Base-by-base conservation (phyloP, 2,888 invertebrate genomes). In the Chalcis sispes region DNA sequence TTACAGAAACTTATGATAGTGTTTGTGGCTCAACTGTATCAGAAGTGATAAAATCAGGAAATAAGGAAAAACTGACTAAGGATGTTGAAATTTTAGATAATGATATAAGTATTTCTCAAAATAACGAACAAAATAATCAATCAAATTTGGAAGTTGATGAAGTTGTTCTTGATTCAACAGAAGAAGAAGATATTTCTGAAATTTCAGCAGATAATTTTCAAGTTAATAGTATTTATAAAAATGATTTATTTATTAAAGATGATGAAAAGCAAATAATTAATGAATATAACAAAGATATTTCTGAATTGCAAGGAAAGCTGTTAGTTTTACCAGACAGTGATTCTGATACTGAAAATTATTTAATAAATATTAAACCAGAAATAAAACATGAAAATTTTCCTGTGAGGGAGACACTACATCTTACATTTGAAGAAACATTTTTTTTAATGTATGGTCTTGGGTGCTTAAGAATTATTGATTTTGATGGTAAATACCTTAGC, bases 361-460 rank as follows among this genome's bases (percentile, higher is more conserved):
- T 93, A 85, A 90, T 89, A 62, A 90, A 92, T 78, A 87, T 93
- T 74, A 90, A 91, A 81, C 92, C 93, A 10, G 89, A 90, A 82
- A 91, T 92, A 81, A 91, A 92, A 84, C 83, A 91, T 4, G 92
- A 93, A 84, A 90, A 90, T 82, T 91, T 91, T 79, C 90, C 91
- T 75, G 81, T 93, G 1, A 89, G 89, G 67, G 95, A 95, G 89
- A 92, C 91, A 25, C 88, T 95, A 4, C 90, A 93, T 83, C 88
- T 96, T n/a, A 91, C 92, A 1, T 89, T 93, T 65, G 94, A 95
- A 88, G 96, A 96, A 89, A 93, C 95, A 1, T 95, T 94, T 84
- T 95, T 95, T 80, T 89, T 96, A 25, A 89, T 91, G 48, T 92
- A 91, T 85, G 93, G 91, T 15, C 85, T 95, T 20, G 92, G 93